Evolutionary conservation across 2,113 vertebrate species (phyloP).

Genomic region (Amphilophus citrinellus): DNA sequence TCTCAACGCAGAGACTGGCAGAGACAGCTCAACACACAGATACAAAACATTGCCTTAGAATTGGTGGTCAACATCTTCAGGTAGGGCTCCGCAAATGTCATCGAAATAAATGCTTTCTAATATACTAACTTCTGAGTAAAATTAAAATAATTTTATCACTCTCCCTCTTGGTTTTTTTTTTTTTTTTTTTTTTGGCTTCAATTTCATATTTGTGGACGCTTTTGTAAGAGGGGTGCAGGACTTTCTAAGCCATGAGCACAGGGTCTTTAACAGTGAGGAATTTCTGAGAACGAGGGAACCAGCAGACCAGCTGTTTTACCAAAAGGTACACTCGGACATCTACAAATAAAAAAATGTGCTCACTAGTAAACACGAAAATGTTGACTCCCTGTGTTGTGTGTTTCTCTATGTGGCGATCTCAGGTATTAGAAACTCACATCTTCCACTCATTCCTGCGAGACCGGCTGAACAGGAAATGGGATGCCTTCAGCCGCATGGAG

Average conservation of each 20-base stretch:
- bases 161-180: not conserved
- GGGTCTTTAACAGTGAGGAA: slow-evolving; percentile 97
- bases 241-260: slow-evolving; percentile 92
- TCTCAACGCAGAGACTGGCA: slow-evolving; percentile 88
- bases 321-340: slow-evolving; percentile 81
- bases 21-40: slow-evolving; percentile 85
- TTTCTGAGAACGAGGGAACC: slow-evolving; percentile 89
- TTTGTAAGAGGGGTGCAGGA: slow-evolving; percentile 89
- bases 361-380: not conserved
- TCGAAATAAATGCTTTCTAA: not conserved
- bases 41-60: slow-evolving; percentile 88
- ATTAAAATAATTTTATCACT: not conserved
- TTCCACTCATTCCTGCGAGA: slow-evolving; percentile 96
- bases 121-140: not conserved
- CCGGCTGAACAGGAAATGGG: slow-evolving; percentile 90
- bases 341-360: not conserved
- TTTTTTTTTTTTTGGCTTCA: not conserved
- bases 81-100: slow-evolving; percentile 65
- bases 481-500: slow-evolving; percentile 90
- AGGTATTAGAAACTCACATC: slow-evolving; percentile 95
- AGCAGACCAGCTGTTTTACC: slow-evolving; percentile 89
- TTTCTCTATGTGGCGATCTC: slow-evolving; percentile 36
- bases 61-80: slow-evolving; percentile 93
- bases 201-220: not conserved
- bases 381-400: not conserved